Evolutionary conservation across 2,113 vertebrate species (phyloP), one percentile per base, ranked within the genome.

Genomic region (Puntigrus tetrazona): DNA sequence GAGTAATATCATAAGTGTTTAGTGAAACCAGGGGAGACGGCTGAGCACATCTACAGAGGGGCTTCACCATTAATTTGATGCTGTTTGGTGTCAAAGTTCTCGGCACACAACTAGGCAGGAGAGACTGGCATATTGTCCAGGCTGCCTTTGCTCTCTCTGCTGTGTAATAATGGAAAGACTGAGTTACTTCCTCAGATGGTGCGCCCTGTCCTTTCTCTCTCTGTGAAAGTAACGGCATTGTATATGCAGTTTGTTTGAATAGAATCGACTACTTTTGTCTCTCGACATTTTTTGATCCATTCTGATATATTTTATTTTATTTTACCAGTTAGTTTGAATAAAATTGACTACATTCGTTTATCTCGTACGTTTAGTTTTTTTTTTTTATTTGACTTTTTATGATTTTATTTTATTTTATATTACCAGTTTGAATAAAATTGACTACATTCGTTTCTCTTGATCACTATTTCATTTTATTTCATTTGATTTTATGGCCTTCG

Each of bases 1-100:
- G 86, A 91, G 90, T 87, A 89, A 91, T 88, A 90, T 88, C 89
- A 91, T 91, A 88, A 92, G 92, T 93, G 93, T 93, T 92, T 89
- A 91, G 93, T 93, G 92, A 94, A 88, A 90, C 92, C 90, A 91
- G 86, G 84, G 91, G 87, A 86, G 91, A 92, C 88, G 92, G 91
- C 91, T 89, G 82, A 90, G 89, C 89, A 87, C 85, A 92, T 94
- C 92, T 91, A 87, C 89, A 85, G 79, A 88, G 34, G 87, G 83
- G 89, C 89, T 87, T 92, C 91, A 90, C 86, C 9, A 34, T 90
- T 92, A 89, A 89, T 92, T 91, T 90, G 67, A 85, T 86, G 88
- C 89, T 72, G 86, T 92, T 92, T 91, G 92, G 89, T 90, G 91
- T 92, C 91, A 89, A 88, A 76, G 88, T 83, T 77, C 82, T 81